A percentile compares a stretch with the other conserved stretches of the same genome.
These are phyloP conservation scores for Sylvilagus floridanus DNA, from an alignment of 2,797 vertebrate species.

Conservation along the genomic window DNA sequence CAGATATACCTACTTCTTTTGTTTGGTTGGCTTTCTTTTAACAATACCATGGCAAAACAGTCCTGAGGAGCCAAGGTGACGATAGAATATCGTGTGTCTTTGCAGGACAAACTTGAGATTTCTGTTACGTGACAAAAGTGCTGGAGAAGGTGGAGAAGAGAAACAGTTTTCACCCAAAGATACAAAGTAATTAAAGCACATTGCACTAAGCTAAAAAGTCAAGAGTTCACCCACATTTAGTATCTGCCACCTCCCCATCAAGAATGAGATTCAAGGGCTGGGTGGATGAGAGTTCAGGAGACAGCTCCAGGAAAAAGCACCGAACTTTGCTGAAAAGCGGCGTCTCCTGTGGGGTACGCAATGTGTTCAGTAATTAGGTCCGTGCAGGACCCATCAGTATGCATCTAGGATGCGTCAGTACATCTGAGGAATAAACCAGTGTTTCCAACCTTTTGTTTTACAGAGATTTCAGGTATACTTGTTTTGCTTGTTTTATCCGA, in stretches of 20 bases:
- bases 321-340: neutral
- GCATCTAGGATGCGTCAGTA: neutral
- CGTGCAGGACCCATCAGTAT: neutral
- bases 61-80: neutral
- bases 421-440: neutral
- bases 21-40: constrained; percentile 35
- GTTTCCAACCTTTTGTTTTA: neutral
- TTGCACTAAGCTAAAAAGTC: neutral
- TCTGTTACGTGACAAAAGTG: neutral
- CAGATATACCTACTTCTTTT: neutral
- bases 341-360: neutral
- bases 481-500: neutral
- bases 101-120: neutral
- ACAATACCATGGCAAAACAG: neutral
- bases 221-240: neutral
- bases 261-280: neutral
- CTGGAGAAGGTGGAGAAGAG: neutral
- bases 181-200: neutral
- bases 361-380: neutral
- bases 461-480: neutral
- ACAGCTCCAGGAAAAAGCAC: neutral
- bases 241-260: neutral
- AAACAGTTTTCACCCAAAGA: constrained; percentile 2
- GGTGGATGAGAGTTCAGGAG: neutral
- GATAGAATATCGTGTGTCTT: neutral